phyloP scores from a whole-genome alignment of 2,797 vertebrate genomes.

The Macrochelys suwanniensis region DNA sequence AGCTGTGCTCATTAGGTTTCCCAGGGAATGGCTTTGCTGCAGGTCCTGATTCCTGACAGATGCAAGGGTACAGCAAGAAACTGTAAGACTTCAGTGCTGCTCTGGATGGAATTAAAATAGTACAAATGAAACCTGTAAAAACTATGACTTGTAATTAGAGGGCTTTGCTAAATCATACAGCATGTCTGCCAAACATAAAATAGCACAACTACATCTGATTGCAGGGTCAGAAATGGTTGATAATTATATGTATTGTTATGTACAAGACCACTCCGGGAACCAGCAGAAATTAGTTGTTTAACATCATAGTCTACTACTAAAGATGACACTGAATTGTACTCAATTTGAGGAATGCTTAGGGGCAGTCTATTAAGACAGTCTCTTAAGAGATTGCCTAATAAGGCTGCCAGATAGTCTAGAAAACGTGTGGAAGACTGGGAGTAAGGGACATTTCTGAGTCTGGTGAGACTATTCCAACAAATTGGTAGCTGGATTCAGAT shows the following conservation, averaged over 20 bases:
- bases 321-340: neutral
- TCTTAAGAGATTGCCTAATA: neutral
- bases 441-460: neutral
- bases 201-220: constrained; percentile 31
- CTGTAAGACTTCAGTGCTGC: neutral
- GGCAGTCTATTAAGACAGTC: neutral
- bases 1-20: neutral
- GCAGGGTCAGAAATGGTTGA: neutral
- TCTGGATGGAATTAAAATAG: constrained; percentile 26
- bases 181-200: constrained; percentile 1
- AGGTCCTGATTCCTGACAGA: neutral
- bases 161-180: neutral
- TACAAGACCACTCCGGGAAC: neutral
- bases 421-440: neutral
- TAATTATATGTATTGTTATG: constrained; percentile 25
- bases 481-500: neutral
- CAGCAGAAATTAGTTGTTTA: neutral
- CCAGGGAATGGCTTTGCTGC: neutral
- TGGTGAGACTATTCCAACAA: neutral
- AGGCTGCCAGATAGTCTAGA: neutral
- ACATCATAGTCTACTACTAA: neutral
- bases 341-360: neutral
- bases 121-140: constrained; percentile 8
- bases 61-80: neutral
- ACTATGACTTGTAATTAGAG: constrained; percentile 29